phyloP scores from a whole-genome alignment of 2,797 vertebrate genomes.

The Phataginus tricuspis region DNA sequence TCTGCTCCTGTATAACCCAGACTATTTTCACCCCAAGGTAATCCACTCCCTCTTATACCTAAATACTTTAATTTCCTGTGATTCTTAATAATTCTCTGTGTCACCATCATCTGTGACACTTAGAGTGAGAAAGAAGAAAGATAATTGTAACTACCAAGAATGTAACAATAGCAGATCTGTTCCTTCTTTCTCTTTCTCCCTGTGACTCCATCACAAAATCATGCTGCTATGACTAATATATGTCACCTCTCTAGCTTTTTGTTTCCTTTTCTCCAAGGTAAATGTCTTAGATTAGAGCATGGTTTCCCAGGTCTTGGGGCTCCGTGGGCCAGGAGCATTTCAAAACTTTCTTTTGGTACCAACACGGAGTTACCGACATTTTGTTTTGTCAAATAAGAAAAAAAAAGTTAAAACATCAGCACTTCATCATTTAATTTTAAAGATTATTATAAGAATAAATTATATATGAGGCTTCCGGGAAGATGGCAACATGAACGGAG shows the following conservation, averaged over 20 bases:
- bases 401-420: neutral
- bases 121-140: too few species aligned
- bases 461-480: too few species aligned
- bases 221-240: neutral
- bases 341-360: neutral
- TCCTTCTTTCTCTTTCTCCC: neutral
- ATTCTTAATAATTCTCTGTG: neutral
- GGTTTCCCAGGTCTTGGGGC: neutral
- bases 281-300: neutral
- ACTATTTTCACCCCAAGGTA: neutral
- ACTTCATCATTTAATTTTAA: neutral
- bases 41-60: too few species aligned
- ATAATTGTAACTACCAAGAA: neutral
- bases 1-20: neutral
- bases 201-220: neutral
- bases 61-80: neutral
- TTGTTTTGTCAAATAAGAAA: slow-evolving; percentile 33
- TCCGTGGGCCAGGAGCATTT: neutral
- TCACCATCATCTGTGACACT: too few species aligned
- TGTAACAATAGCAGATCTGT: neutral
- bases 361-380: neutral
- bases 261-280: neutral
- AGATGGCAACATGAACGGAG: too few species aligned
- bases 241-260: neutral
- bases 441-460: neutral